These are phyloP conservation scores for Tortricodes alternella DNA, from an alignment of 2,888 invertebrate genomes.

Conservation along the genomic window DNA sequence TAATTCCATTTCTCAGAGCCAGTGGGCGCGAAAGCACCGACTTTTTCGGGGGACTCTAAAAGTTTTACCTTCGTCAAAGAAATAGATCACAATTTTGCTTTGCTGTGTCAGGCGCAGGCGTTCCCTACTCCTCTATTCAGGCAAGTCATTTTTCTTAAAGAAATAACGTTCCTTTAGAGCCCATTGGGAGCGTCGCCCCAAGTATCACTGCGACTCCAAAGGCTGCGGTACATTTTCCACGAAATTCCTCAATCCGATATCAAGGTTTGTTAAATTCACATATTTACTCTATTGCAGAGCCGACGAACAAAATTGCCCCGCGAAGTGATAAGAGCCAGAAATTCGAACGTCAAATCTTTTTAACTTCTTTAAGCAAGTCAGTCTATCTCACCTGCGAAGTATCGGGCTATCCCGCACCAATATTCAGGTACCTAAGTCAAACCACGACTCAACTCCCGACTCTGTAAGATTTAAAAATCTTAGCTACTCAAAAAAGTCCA, in stretches of 20 bases:
- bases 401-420: constrained; percentile 79
- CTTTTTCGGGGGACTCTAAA: constrained; percentile 84
- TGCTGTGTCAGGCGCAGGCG: constrained; percentile 85
- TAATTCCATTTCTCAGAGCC: constrained; percentile 76
- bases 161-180: constrained; percentile 59
- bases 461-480: not conserved
- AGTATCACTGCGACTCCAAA: constrained; percentile 80
- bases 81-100: constrained; percentile 80
- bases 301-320: constrained; percentile 86
- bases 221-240: constrained; percentile 65
- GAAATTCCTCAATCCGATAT: constrained; percentile 74
- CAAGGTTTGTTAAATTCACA: constrained; percentile 81
- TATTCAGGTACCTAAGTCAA: constrained; percentile 67
- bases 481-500: no score
- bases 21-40: constrained; percentile 84
- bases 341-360: constrained; percentile 71
- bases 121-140: constrained; percentile 79
- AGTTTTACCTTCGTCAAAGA: constrained; percentile 84
- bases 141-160: constrained; percentile 24
- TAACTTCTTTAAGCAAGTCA: constrained; percentile 55
- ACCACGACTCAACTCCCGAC: not conserved
- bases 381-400: constrained; percentile 80
- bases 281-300: constrained; percentile 82
- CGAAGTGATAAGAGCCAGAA: constrained; percentile 73
- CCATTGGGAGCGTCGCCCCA: constrained; percentile 73